phyloP scores from a whole-genome alignment of 2,888 invertebrate genomes.

The Pecten maximus region DNA sequence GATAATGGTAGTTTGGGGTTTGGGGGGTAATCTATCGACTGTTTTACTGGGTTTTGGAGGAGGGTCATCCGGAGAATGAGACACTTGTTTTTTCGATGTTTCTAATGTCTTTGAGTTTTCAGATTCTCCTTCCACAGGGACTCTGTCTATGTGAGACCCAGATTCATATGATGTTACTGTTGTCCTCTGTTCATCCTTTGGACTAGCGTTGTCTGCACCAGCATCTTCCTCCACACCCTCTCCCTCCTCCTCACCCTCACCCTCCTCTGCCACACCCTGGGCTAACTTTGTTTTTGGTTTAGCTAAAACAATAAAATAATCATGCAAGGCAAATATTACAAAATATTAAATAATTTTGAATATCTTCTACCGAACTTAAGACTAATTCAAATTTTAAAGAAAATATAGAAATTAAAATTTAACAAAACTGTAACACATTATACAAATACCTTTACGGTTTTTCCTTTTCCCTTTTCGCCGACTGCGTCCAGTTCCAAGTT shows the following conservation, averaged over 20 bases:
- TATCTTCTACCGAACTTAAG: too few relatives aligned
- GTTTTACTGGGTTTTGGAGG: constrained; percentile 33
- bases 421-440: too few relatives aligned
- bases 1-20: constrained; percentile 47
- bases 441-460: constrained; percentile 40
- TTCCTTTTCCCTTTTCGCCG: constrained; percentile 55
- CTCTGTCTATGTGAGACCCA: neutral
- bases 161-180: constrained; percentile 23
- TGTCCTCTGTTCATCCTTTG: constrained; percentile 51
- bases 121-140: neutral
- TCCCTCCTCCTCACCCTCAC: constrained; percentile 63
- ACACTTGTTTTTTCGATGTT: neutral
- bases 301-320: constrained; percentile 47
- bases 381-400: too few relatives aligned
- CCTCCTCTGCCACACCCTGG: constrained; percentile 75
- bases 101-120: neutral
- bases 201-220: neutral
- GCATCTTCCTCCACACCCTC: constrained; percentile 47
- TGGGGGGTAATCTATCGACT: constrained; percentile 49
- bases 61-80: neutral
- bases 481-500: constrained; percentile 69
- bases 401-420: too few relatives aligned
- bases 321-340: too few relatives aligned
- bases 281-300: constrained; percentile 65
- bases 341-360: neutral